Evolutionary conservation across 2,888 invertebrate genomes (phyloP), one percentile per base, ranked within the genome.

Genomic region (Leptopilina drosophilae): DNA sequence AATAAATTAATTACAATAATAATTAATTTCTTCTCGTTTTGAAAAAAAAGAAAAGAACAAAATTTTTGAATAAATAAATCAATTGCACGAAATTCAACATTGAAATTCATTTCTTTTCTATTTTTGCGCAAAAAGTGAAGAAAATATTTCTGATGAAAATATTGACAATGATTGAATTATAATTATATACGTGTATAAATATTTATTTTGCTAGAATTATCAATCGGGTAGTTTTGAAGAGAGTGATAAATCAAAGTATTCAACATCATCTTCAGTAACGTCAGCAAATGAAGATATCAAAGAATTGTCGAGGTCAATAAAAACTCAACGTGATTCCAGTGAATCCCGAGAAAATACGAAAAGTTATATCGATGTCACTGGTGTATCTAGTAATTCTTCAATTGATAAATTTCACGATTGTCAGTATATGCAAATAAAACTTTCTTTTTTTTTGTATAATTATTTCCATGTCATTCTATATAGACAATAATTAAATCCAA

Each of bases 221-320:
- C 78, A 83, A 78, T 56, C 33, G n/a, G 33, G 14, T 20, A 56
- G 15, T 33, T 73, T 33, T 1, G 49, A 73, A 56, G 73, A 40
- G n/a, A 26, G 26, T 26, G 8, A 40, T 73, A 53, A 73, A 40
- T 53, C n/a, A 26, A 56, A 15, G 46, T 53, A 77, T 53, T 15
- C 26, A 9, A 20, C 77, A 76, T 79, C 79, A 2, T 53, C 81
- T 59, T 81, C 78, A 14, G 84, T 82, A 82, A 84, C 81, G 53
- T 83, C 84, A 20, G 84, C 82, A 59, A 81, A 82, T 12, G 85
- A 85, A 53, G 78, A 79, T 26, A 83, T 80, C 64, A 76, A 75
- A 66, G 82, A 84, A 65, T 77, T 79, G 73, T 81, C 78, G 65
- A 78, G 76, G 2, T 79, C 66, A n/a, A 76, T 76, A 64, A 77